phyloP scores from a whole-genome alignment of 2,888 invertebrate species.

The Ectemnius lituratus region DNA sequence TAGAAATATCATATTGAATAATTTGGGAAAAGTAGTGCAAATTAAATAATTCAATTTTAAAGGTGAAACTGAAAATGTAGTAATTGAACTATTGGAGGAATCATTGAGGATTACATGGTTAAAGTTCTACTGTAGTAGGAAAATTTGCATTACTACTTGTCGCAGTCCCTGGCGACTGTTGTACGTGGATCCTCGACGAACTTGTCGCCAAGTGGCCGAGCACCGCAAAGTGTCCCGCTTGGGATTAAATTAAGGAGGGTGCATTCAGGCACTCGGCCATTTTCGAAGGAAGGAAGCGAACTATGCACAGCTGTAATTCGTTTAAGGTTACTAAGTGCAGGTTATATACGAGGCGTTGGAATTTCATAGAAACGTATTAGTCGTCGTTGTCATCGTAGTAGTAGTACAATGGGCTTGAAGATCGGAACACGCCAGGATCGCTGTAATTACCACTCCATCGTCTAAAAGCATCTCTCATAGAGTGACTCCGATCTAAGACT shows the following conservation, averaged over 20 bases:
- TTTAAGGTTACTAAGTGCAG: constrained; percentile 57
- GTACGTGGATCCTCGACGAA: too few relatives aligned
- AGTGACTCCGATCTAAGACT: constrained; percentile 34
- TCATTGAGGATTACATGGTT: too few relatives aligned
- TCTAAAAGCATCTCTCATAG: constrained; percentile 48
- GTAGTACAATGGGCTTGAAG: constrained; percentile 42
- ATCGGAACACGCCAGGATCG: constrained; percentile 39
- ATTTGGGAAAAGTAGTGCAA: too few relatives aligned
- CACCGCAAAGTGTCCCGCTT: constrained; percentile 32
- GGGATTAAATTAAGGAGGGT: constrained; percentile 41
- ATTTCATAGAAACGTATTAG: constrained; percentile 39
- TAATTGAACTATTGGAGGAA: too few relatives aligned
- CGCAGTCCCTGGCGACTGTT: too few relatives aligned
- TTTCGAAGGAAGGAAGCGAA: constrained; percentile 24
- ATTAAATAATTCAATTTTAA: too few relatives aligned
- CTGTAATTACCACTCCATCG: constrained; percentile 47
- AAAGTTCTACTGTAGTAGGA: too few relatives aligned
- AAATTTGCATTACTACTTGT: too few relatives aligned
- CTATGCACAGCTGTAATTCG: constrained; percentile 45
- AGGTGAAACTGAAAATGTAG: too few relatives aligned
- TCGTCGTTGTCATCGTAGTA: neutral
- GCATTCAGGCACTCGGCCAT: constrained; percentile 27
- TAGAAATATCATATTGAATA: too few relatives aligned
- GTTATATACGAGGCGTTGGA: constrained; percentile 32
- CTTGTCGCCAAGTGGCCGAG: too few relatives aligned